phyloP scores from a whole-genome alignment of 2,888 invertebrate species.

The Drosophila sordidapex region DNA sequence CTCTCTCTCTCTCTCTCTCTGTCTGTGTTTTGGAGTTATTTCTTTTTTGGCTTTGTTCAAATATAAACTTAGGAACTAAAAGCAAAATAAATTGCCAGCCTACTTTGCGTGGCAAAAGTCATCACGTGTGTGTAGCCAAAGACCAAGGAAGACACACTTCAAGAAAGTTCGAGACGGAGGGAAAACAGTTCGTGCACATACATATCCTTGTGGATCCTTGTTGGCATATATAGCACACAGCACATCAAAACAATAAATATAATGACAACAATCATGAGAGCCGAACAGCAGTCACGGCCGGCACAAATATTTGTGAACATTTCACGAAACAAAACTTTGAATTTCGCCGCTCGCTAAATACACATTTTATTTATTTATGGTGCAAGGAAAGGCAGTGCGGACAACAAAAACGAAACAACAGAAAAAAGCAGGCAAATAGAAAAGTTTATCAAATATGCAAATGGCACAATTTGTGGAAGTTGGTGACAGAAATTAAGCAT shows the following conservation, averaged over 20 bases:
- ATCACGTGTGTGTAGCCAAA: conserved; percentile 37
- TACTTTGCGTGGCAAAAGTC: conserved; percentile 35
- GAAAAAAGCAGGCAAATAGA: neutral
- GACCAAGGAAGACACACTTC: conserved; percentile 20
- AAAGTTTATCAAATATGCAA: conserved; percentile 70
- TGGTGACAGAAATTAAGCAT: conserved; percentile 73
- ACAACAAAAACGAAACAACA: neutral
- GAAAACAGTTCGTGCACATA: conserved; percentile 2
- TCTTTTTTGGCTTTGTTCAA: conserved; percentile 21
- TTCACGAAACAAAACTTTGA: conserved; percentile 56
- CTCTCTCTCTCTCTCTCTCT: neutral
- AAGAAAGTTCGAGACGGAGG: neutral
- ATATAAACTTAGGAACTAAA: conserved; percentile 42
- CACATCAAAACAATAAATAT: conserved; percentile 53
- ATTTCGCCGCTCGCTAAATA: conserved; percentile 53
- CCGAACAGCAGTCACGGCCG: conserved; percentile 31
- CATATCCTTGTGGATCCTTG: conserved; percentile 17
- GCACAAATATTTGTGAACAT: conserved; percentile 55
- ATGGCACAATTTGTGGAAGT: conserved; percentile 37
- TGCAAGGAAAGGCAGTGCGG: conserved; percentile 4
- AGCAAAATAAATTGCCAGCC: conserved; percentile 51
- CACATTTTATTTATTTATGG: conserved; percentile 68
- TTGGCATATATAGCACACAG: conserved; percentile 5
- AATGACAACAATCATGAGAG: conserved; percentile 60
- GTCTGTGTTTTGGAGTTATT: conserved; percentile 33